Conservation (phyloP, 2,113 vertebrate species). For the Indicator indicator region DNA sequence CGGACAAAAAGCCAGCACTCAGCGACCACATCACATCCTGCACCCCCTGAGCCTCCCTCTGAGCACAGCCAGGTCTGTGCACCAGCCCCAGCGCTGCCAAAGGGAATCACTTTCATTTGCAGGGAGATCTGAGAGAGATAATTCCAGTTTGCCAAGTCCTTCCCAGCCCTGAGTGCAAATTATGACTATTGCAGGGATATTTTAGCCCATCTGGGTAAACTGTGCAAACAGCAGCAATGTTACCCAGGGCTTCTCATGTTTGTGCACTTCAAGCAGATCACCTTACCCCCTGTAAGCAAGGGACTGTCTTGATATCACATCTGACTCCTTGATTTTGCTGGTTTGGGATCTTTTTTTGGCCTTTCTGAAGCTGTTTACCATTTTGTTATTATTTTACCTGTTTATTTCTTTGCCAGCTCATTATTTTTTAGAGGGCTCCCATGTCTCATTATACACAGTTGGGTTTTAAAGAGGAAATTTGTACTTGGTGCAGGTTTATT, state of each 20-base stretch:
- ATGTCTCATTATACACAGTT: conserved; percentile 50
- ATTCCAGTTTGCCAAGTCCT: neutral
- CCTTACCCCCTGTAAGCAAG: conserved; percentile 7
- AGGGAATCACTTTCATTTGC: neutral
- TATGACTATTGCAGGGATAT: neutral
- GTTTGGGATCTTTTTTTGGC: neutral
- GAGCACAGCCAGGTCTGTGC: neutral
- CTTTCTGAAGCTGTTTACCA: conserved; percentile 34
- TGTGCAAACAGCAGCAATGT: neutral
- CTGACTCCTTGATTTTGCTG: neutral
- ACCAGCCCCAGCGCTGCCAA: neutral
- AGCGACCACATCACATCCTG: accelerated
- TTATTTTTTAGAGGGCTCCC: conserved; percentile 60
- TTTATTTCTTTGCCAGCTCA: conserved; percentile 65
- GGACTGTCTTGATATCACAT: neutral
- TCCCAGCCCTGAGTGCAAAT: neutral
- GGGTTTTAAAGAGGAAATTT: conserved; percentile 22
- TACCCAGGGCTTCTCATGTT: conserved; percentile 32
- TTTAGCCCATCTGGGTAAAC: conserved; percentile 36
- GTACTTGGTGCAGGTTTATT: neutral
- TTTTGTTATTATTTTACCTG: conserved; percentile 54
- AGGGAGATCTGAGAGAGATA: neutral
- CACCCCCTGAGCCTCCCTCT: accelerated
- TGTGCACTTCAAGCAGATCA: conserved; percentile 42
- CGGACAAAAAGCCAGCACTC: accelerated